Base-by-base conservation (phyloP, 2,888 invertebrate genomes). In the Protula sp. region DNA sequence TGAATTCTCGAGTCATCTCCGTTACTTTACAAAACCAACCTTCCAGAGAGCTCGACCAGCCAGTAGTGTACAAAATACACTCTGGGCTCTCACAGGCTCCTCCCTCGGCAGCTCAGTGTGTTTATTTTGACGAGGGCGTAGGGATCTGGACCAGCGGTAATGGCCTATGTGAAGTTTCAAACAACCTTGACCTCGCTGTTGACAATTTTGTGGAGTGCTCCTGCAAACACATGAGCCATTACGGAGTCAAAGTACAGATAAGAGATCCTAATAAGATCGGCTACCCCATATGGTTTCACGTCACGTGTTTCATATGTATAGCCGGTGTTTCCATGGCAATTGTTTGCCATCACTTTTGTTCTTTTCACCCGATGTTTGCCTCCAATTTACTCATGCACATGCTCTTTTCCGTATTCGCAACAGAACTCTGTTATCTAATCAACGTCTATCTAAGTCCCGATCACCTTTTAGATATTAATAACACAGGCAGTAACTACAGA, bases 321-420 rank as follows among this genome's bases (percentile, higher is more conserved):
- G 60, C 64, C 38, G 70, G 73, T 30, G 61, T 78, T 59, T 55
- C 69, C 3, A 31, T 74, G 48, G 71, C 72, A 26, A 71, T 78
- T 24, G 30, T 75, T 2, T 64, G 69, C 14, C 78, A 78, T 58
- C 77, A 77, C 61, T 76, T 73, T 60, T 27, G 66, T 68, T 22
- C 48, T 31, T 57, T 70, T 27, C 61, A 67, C 47, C 65, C 76
- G 50, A 75, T 72, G 67, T 74, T 78, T 63, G 68, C 77, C 31
- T 74, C 75, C 63, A 74, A 73, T 61, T 70, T 78, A 14, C 68
- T 76, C 55, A 76, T 76, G 75, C 78, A 78, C 60, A 72, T 77
- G 70, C 68, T 72, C 59, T 77, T 78, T 66, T 75, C 77, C 47
- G 66, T 72, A 55, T 69, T 76, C 63, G 74, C 74, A 26, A 73